Percentiles rank a stretch among this genome's conserved stretches.
phyloP scores from a whole-genome alignment of 1,140 invertebrate genomes.

The Drosophila ohnishii region DNA sequence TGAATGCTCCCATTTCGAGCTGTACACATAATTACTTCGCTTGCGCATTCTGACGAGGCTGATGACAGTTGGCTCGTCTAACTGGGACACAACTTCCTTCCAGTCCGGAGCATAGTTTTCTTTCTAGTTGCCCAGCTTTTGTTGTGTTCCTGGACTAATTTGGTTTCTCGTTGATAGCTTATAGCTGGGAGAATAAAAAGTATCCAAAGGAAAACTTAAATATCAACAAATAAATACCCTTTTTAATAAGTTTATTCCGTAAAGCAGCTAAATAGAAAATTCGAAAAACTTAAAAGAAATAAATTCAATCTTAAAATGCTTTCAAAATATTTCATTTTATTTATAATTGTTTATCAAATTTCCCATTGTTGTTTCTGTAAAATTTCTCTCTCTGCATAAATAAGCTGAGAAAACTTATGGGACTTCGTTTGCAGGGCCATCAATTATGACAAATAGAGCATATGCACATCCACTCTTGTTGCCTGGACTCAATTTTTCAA shows the following conservation, averaged over 20 bases:
- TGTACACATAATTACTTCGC: constrained; percentile 69
- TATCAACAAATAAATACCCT: not conserved
- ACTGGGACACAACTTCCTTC: constrained; percentile 76
- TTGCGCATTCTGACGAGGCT: constrained; percentile 52
- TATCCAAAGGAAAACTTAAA: not conserved
- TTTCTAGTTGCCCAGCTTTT: constrained; percentile 31
- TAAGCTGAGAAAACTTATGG: constrained; percentile 13
- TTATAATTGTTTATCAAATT: not conserved
- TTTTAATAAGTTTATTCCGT: not conserved
- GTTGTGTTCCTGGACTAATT: constrained; percentile 66
- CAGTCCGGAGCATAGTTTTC: constrained; percentile 26
- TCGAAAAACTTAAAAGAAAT: no score
- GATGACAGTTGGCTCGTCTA: constrained; percentile 71
- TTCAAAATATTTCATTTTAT: no score
- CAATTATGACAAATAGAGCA: constrained; percentile 49
- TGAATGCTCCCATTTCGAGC: constrained; percentile 63
- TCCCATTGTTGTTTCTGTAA: not conserved
- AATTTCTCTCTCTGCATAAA: constrained; percentile 14
- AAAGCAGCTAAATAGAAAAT: no score
- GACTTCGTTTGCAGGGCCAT: constrained; percentile 29
- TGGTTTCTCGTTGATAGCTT: constrained; percentile 20
- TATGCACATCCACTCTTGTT: constrained; percentile 16
- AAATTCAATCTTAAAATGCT: no score
- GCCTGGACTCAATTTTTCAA: constrained; percentile 51
- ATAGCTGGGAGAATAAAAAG: constrained; percentile 4